Conservation (phyloP, 2,113 vertebrate genomes). For the Sander vitreus region DNA sequence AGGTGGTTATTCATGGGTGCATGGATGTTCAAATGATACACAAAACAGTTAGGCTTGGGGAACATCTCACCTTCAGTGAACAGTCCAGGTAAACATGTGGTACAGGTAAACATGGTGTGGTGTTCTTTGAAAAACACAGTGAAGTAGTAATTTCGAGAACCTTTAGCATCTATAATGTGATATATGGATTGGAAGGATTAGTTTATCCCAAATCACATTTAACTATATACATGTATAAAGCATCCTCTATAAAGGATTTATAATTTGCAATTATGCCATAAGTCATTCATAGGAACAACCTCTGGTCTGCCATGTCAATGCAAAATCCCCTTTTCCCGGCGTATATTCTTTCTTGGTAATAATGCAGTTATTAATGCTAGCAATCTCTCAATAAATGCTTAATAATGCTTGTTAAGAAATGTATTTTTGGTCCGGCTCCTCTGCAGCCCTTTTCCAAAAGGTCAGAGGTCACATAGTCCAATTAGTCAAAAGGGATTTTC, state of each 20-base stretch:
- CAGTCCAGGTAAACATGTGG: slow-evolving; percentile 28
- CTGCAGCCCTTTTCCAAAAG: neutral
- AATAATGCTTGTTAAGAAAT: no score
- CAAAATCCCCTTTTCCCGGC: neutral
- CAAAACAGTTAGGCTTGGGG: slow-evolving; percentile 26
- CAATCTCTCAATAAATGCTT: neutral
- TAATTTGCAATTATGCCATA: neutral
- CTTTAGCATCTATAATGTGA: neutral
- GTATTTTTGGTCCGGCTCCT: neutral
- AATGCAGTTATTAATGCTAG: no score
- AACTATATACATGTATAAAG: neutral
- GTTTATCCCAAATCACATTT: neutral
- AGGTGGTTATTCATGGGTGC: slow-evolving; percentile 43
- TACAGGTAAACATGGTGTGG: neutral
- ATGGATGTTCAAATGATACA: slow-evolving; percentile 40
- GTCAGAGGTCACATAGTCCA: slow-evolving; percentile 10
- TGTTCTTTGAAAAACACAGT: neutral
- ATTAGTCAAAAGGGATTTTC: slow-evolving; percentile 25
- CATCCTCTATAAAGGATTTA: neutral
- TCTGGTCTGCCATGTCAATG: neutral
- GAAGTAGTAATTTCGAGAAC: neutral
- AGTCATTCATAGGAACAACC: neutral
- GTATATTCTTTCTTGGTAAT: neutral
- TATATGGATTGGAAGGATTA: neutral
- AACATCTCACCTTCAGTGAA: slow-evolving; percentile 32